Conservation (phyloP, 2,888 invertebrate genomes). For the Tachina lurida region DNA sequence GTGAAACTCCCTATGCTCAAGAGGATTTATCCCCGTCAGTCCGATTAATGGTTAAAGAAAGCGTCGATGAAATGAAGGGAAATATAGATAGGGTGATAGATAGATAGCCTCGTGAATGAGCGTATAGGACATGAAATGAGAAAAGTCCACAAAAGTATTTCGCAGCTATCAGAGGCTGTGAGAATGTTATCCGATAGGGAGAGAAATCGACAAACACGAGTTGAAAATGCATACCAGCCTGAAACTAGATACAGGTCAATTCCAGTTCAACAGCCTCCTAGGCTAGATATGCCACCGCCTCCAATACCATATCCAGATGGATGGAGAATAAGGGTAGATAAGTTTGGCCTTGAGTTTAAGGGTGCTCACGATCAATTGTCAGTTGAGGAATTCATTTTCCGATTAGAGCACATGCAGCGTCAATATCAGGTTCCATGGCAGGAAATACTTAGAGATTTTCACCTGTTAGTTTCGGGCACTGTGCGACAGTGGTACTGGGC, state of each 20-base stretch:
- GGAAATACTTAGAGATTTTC: neutral
- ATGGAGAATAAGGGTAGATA: conserved; percentile 30
- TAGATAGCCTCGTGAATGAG: neutral
- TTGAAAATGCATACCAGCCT: no score
- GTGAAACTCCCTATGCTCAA: no score
- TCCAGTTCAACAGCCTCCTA: neutral
- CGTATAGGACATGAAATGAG: neutral
- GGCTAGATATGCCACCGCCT: neutral
- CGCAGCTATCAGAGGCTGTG: neutral
- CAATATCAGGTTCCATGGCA: conserved; percentile 6
- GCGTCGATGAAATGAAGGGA: neutral
- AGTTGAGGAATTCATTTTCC: neutral
- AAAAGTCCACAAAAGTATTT: neutral
- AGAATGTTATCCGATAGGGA: neutral
- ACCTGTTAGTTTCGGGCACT: neutral
- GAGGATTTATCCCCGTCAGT: neutral
- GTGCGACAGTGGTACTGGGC: neutral
- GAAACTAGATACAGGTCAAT: neutral
- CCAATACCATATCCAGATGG: no score
- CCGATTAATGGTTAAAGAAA: neutral
- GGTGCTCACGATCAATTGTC: neutral
- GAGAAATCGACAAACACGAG: neutral
- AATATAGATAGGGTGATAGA: neutral
- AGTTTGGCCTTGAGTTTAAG: conserved; percentile 13
- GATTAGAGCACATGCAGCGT: neutral